A percentile compares a stretch with the other conserved stretches of the same genome.
These are phyloP conservation scores for Artibeus jamaicensis DNA, from an alignment of 2,797 vertebrate genomes.

Conservation along the genomic window DNA sequence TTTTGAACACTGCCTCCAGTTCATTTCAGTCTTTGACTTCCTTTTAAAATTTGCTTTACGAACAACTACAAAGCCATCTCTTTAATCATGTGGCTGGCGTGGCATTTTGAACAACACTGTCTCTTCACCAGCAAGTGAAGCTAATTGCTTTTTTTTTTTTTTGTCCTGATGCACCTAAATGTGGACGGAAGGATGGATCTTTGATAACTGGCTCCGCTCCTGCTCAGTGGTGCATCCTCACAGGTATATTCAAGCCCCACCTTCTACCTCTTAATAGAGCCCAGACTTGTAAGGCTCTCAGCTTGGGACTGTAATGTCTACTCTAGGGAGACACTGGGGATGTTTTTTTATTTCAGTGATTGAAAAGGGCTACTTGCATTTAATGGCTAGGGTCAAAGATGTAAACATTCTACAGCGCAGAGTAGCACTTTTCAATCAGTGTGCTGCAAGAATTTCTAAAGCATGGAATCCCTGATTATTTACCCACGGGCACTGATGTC, in stretches of 20 bases:
- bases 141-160: neutral
- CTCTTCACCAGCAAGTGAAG: neutral
- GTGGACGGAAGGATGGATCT: neutral
- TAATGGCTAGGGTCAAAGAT: neutral
- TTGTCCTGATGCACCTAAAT: neutral
- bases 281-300: neutral
- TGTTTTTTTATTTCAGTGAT: neutral
- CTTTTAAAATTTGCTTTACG: conserved; percentile 42
- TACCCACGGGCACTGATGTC: neutral
- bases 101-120: neutral
- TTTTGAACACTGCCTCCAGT: neutral
- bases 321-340: neutral
- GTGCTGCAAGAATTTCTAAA: too few relatives aligned
- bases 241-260: neutral
- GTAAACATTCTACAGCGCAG: neutral
- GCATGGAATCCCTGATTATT: neutral
- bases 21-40: neutral
- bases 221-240: neutral
- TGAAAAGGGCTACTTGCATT: neutral
- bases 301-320: neutral
- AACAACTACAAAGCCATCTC: neutral
- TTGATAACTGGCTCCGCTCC: neutral
- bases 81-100: neutral
- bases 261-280: neutral
- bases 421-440: neutral